phyloP scores from a whole-genome alignment of 2,888 invertebrate genomes.

The Herminia tarsipennalis region DNA sequence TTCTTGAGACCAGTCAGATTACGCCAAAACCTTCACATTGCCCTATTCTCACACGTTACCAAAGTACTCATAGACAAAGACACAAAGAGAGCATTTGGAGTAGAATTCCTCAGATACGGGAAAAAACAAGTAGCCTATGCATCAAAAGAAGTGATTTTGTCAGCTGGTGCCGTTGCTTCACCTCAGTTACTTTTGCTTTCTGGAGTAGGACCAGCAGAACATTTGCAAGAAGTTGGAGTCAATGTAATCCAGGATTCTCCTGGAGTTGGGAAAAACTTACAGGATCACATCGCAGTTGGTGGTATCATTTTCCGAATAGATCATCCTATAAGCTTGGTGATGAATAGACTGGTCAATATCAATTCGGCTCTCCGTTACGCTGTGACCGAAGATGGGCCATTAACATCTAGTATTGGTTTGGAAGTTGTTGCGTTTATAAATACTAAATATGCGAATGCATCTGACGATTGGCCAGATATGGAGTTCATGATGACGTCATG shows the following conservation, averaged over 20 bases:
- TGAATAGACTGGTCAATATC: conserved; percentile 92
- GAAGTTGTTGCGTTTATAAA: conserved; percentile 95
- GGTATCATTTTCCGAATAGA: conserved; percentile 93
- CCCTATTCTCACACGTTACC: conserved; percentile 92
- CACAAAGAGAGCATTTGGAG: conserved; percentile 91
- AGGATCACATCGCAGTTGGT: conserved; percentile 96
- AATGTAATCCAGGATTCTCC: conserved; percentile 91
- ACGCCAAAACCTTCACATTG: conserved; percentile 92
- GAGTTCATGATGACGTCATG: conserved; percentile 95
- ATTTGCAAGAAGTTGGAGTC: conserved; percentile 90
- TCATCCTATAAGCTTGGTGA: conserved; percentile 91
- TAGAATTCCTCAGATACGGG: conserved; percentile 91
- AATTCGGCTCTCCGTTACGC: conserved; percentile 94
- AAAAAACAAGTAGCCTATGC: conserved; percentile 87
- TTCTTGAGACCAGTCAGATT: conserved; percentile 92
- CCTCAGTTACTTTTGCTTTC: conserved; percentile 97
- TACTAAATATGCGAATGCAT: conserved; percentile 94
- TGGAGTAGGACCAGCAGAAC: conserved; percentile 93
- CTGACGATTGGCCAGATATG: conserved; percentile 96
- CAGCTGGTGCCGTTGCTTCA: conserved; percentile 95
- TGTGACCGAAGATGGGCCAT: conserved; percentile 93
- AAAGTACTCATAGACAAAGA: conserved; percentile 90
- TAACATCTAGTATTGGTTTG: conserved; percentile 94
- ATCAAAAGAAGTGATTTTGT: conserved; percentile 92
- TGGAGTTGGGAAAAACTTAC: conserved; percentile 94